These are phyloP conservation scores for Premnoplex brunnescens DNA, from an alignment of 2,797 vertebrate species.

Conservation along the genomic window DNA sequence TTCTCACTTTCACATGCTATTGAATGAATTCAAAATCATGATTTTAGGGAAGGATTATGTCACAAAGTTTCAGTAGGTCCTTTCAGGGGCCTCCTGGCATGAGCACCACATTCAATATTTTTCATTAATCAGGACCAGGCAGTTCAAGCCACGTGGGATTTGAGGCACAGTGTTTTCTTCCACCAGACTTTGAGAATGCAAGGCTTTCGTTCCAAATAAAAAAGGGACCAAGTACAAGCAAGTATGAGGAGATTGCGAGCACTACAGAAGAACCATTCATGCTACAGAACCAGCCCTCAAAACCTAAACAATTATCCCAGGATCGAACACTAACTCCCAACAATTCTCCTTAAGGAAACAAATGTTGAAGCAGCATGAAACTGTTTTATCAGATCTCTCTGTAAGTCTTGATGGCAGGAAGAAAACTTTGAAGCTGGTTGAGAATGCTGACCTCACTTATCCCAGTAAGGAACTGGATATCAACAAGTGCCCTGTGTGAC, in stretches of 20 bases:
- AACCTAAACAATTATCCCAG: neutral
- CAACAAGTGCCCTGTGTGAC: fast-evolving
- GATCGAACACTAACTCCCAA: neutral
- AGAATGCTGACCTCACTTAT: neutral
- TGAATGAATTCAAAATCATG: neutral
- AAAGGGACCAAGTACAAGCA: neutral
- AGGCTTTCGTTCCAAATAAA: neutral
- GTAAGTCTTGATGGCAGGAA: neutral
- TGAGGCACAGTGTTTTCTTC: neutral
- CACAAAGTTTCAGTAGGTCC: neutral
- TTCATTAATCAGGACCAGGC: neutral
- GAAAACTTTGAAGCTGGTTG: neutral
- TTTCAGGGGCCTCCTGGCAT: neutral
- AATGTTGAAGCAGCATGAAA: neutral
- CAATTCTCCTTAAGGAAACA: neutral
- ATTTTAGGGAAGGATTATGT: neutral
- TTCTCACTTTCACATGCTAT: neutral
- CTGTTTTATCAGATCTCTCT: fast-evolving
- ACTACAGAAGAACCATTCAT: neutral
- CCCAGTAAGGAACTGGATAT: neutral
- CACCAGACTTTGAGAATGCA: neutral
- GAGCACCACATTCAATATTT: neutral
- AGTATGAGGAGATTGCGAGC: neutral
- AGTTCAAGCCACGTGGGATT: neutral
- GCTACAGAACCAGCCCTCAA: neutral